A percentile compares a stretch with the other conserved stretches of the same genome.
Conservation (phyloP, 2,888 invertebrate species). For the Drosophila longiperda region DNA sequence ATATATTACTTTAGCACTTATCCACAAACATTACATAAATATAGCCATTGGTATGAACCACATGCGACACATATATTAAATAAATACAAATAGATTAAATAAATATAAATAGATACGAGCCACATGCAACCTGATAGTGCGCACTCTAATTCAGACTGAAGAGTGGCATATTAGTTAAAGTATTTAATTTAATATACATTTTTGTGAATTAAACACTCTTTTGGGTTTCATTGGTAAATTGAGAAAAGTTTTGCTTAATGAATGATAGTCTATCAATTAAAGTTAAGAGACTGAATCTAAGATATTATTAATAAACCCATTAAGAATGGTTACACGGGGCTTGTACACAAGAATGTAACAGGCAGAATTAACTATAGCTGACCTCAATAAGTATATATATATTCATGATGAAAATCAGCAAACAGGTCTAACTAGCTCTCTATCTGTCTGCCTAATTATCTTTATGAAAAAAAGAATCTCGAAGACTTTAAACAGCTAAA, state of each 20-base stretch:
- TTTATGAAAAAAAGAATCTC: background rate
- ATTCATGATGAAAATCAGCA: too few species aligned
- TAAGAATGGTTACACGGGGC: too few species aligned
- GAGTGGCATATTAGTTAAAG: background rate
- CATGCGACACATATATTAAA: slow-evolving; percentile 14
- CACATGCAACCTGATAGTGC: slow-evolving; percentile 46
- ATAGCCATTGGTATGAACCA: slow-evolving; percentile 1
- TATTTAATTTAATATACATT: background rate
- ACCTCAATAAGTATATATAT: too few species aligned
- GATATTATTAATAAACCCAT: too few species aligned
- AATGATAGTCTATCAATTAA: background rate
- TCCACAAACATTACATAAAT: slow-evolving; percentile 2
- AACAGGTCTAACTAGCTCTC: background rate
- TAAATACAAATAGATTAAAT: slow-evolving; percentile 6
- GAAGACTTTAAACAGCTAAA: background rate
- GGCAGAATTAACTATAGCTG: background rate
- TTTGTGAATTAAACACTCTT: background rate
- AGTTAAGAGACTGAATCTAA: background rate
- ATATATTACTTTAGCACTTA: slow-evolving; percentile 16
- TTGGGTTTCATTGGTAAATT: background rate
- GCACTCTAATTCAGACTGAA: background rate
- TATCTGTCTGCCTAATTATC: too few species aligned
- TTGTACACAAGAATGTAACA: background rate
- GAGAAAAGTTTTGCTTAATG: background rate
- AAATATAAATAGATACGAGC: slow-evolving; percentile 10